phyloP scores from a whole-genome alignment of 2,888 invertebrate species.

The Ormyrus thymus region DNA sequence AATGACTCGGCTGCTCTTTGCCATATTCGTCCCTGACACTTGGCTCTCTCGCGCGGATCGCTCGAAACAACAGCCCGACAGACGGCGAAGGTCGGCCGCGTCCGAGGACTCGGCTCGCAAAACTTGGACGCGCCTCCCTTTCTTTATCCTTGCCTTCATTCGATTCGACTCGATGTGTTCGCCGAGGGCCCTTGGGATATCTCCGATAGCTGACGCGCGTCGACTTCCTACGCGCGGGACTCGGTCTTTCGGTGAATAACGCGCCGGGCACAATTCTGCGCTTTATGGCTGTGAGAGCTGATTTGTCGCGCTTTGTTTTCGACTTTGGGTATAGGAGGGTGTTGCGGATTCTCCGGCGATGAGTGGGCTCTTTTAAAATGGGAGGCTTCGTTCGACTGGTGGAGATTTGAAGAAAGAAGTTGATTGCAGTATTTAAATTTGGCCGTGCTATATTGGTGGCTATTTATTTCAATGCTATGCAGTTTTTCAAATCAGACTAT shows the following conservation, averaged over 20 bases:
- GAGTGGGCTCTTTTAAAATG: too few species aligned
- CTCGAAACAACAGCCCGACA: not conserved
- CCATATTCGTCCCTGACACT: conserved; percentile 51
- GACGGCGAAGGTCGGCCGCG: not conserved
- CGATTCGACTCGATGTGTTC: not conserved
- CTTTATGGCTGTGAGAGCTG: not conserved
- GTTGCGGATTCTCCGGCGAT: too few species aligned
- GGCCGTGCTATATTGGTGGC: too few species aligned
- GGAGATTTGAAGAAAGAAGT: too few species aligned
- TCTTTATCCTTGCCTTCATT: conserved; percentile 9
- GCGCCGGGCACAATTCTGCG: not conserved
- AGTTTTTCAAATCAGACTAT: too few species aligned
- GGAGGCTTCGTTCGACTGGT: too few species aligned
- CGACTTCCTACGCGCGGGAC: not conserved
- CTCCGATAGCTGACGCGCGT: not conserved
- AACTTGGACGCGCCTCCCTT: not conserved
- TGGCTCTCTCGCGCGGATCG: not conserved
- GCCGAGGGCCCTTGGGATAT: too few species aligned
- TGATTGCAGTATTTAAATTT: too few species aligned
- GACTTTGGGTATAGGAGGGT: too few species aligned
- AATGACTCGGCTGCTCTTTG: conserved; percentile 38
- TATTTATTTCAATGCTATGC: too few species aligned
- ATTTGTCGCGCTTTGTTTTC: not conserved
- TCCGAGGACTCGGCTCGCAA: not conserved
- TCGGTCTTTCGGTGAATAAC: not conserved